Conservation (phyloP, 2,797 vertebrate genomes). For the Dromococcyx pavoninus region DNA sequence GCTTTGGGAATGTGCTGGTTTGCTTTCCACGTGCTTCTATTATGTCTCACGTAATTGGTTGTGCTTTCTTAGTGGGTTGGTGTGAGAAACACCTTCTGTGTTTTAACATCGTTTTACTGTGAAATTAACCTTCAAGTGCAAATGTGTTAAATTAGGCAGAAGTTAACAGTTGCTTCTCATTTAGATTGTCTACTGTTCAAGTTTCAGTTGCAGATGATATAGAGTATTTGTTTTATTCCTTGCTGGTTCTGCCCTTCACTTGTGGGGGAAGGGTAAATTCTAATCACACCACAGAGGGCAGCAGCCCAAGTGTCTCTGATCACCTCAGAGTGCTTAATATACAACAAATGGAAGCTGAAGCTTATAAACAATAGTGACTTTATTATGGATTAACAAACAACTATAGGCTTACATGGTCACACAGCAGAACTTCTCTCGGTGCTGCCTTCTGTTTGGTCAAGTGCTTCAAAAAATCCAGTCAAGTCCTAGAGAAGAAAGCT, state of each 20-base stretch:
- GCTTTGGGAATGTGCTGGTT: not conserved
- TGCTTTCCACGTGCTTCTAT: not conserved
- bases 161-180: not conserved
- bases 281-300: not conserved
- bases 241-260: not conserved
- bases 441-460: conserved; percentile 3
- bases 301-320: not conserved
- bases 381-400: conserved; percentile 21
- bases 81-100: not conserved
- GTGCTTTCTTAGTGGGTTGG: not conserved
- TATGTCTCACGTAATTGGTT: not conserved
- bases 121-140: not conserved
- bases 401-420: not conserved
- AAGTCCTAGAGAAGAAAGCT: not conserved
- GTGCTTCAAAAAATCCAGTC: conserved; percentile 26
- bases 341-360: not conserved
- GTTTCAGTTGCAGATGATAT: accelerated
- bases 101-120: not conserved
- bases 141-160: not conserved
- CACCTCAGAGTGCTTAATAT: conserved; percentile 1
- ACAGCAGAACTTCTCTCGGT: not conserved
- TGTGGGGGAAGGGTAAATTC: not conserved
- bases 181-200: not conserved
- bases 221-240: not conserved
- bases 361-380: conserved; percentile 40